Conservation (phyloP, 2,888 invertebrate genomes). For the Perizoma flavofasciatum region DNA sequence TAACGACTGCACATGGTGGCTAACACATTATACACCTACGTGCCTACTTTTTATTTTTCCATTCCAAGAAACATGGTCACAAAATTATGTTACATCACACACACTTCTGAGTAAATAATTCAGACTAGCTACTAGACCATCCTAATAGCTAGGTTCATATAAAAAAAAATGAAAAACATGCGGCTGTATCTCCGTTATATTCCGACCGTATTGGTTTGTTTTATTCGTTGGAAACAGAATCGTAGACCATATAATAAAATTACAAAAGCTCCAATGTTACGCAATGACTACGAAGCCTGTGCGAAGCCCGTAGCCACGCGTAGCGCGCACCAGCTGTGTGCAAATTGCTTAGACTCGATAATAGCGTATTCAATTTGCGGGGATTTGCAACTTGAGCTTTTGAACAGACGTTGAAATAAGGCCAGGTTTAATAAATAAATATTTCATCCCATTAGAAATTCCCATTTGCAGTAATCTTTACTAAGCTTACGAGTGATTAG, state of each 20-base stretch:
- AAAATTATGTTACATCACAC: too few relatives aligned
- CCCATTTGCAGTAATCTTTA: background rate
- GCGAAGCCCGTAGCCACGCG: constrained; percentile 44
- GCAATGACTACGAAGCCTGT: constrained; percentile 10
- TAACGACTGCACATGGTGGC: constrained; percentile 61
- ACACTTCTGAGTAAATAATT: too few relatives aligned
- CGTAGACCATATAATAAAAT: background rate
- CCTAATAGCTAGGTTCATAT: too few relatives aligned
- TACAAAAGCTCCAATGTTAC: constrained; percentile 3
- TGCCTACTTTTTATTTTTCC: background rate
- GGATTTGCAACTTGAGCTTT: constrained; percentile 71
- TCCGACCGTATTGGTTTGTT: too few relatives aligned
- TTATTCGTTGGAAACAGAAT: too few relatives aligned
- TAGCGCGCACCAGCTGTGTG: constrained; percentile 72
- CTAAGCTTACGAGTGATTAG: background rate
- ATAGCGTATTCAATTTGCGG: constrained; percentile 80
- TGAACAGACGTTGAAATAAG: constrained; percentile 48
- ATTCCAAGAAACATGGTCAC: too few relatives aligned
- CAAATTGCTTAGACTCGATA: constrained; percentile 80
- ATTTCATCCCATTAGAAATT: constrained; percentile 1
- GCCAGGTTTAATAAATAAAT: constrained; percentile 34
- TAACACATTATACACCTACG: background rate
- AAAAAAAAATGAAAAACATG: too few relatives aligned
- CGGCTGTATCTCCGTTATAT: too few relatives aligned
- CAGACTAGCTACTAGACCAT: too few relatives aligned